Percentiles rank a stretch among this genome's conserved stretches.
Evolutionary conservation across 1,140 invertebrate genomes (phyloP).

Genomic region (Drosophila santomea): DNA sequence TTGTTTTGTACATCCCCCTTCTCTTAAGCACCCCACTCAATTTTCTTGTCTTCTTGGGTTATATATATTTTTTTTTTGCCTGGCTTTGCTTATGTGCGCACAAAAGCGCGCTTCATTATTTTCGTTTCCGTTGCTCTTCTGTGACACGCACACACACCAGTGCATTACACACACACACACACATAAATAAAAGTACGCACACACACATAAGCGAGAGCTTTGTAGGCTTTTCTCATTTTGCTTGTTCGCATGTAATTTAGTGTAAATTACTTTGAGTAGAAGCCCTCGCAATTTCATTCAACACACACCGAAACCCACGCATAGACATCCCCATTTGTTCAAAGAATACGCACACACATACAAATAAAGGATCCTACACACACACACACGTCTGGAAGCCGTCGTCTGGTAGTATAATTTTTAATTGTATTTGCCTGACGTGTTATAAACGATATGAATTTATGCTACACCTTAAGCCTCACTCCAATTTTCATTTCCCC

Average conservation of each 20-base stretch:
- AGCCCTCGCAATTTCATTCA: constrained; percentile 52
- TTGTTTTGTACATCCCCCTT: neutral
- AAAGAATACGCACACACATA: constrained; percentile 8
- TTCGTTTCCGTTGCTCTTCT: constrained; percentile 66
- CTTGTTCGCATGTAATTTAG: constrained; percentile 76
- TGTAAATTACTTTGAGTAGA: constrained; percentile 75
- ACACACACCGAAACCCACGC: constrained; percentile 18
- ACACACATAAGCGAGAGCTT: constrained; percentile 31
- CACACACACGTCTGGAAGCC: constrained; percentile 21
- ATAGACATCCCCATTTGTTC: constrained; percentile 20
- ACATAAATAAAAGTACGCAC: constrained; percentile 17
- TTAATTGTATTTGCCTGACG: constrained; percentile 70
- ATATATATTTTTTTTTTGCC: constrained; percentile 30
- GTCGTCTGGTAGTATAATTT: constrained; percentile 65
- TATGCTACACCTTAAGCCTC: constrained; percentile 41
- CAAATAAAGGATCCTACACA: constrained; percentile 16
- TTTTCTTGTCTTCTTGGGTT: constrained; percentile 43
- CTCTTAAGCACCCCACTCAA: constrained; percentile 23
- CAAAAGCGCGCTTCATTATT: constrained; percentile 75
- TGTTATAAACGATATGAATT: constrained; percentile 60
- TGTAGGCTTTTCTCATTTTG: constrained; percentile 55
- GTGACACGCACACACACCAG: constrained; percentile 40
- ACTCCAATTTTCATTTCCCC: constrained; percentile 19
- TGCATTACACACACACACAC: constrained; percentile 3
- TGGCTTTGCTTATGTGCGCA: constrained; percentile 59